phyloP scores from a whole-genome alignment of 1,140 invertebrate genomes.

The Homalodisca vitripennis region DNA sequence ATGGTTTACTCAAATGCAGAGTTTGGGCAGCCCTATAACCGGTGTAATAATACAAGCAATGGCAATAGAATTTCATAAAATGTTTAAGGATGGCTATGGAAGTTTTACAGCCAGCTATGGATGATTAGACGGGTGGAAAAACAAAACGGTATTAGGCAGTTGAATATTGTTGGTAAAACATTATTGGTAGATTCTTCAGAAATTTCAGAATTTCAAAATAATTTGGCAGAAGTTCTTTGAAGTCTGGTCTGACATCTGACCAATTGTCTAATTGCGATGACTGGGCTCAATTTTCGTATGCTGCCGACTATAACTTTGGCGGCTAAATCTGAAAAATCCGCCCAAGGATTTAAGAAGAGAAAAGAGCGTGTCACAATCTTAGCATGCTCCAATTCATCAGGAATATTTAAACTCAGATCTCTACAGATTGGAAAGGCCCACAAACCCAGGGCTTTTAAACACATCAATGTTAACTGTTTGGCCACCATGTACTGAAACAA shows the following conservation, averaged over 20 bases:
- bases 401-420: background rate
- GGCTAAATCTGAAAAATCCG: conserved; percentile 15
- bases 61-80: conserved; percentile 20
- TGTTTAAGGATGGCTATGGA: conserved; percentile 22
- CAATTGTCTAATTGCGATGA: background rate
- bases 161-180: conserved; percentile 40
- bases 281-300: conserved; percentile 15
- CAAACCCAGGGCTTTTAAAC: conserved; percentile 16
- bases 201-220: conserved; percentile 1
- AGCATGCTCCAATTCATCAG: background rate
- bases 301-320: background rate
- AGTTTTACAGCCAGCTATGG: conserved; percentile 13
- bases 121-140: conserved; percentile 28
- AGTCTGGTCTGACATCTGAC: conserved; percentile 1
- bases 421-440: background rate
- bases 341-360: background rate
- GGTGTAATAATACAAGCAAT: too few species aligned
- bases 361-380: conserved; percentile 5
- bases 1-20: too few species aligned
- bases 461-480: background rate
- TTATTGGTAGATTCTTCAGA: background rate
- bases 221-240: background rate
- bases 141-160: conserved; percentile 34
- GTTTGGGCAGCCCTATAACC: too few species aligned
- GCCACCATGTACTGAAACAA: conserved; percentile 11